A percentile compares a stretch with the other conserved stretches of the same genome.
Conservation (phyloP, 2,113 vertebrate genomes). For the Rhabdornis inornatus region DNA sequence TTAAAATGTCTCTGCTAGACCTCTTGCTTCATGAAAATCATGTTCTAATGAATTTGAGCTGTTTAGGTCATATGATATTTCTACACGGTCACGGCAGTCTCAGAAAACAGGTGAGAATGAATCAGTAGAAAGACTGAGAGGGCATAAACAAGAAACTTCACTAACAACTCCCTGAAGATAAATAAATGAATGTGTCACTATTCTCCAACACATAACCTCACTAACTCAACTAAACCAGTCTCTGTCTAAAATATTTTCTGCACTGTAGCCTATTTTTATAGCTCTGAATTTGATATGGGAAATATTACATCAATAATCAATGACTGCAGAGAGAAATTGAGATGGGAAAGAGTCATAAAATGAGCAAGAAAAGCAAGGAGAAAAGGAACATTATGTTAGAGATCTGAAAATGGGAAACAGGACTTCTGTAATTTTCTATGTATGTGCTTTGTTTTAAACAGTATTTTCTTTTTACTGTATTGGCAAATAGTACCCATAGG, state of each 20-base stretch:
- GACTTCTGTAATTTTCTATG: neutral
- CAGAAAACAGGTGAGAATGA: neutral
- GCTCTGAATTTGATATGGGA: neutral
- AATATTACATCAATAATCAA: constrained; percentile 17
- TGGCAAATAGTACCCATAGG: neutral
- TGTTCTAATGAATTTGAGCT: neutral
- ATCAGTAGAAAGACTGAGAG: neutral
- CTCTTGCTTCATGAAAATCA: neutral
- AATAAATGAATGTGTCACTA: neutral
- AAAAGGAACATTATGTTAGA: neutral
- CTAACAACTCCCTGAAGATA: neutral
- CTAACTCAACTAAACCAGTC: neutral
- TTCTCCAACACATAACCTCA: neutral
- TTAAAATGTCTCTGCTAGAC: neutral
- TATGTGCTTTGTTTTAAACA: neutral
- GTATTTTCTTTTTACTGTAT: neutral
- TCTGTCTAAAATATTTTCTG: neutral
- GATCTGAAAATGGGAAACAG: neutral
- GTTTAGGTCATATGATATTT: neutral
- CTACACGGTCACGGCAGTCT: neutral
- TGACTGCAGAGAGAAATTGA: neutral
- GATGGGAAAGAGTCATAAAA: neutral
- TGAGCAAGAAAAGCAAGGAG: neutral
- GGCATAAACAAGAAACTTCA: neutral
- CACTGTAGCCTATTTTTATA: neutral